A percentile compares a stretch with the other conserved stretches of the same genome.
phyloP scores from a whole-genome alignment of 2,113 vertebrate genomes.

The Actinemys pallida region DNA sequence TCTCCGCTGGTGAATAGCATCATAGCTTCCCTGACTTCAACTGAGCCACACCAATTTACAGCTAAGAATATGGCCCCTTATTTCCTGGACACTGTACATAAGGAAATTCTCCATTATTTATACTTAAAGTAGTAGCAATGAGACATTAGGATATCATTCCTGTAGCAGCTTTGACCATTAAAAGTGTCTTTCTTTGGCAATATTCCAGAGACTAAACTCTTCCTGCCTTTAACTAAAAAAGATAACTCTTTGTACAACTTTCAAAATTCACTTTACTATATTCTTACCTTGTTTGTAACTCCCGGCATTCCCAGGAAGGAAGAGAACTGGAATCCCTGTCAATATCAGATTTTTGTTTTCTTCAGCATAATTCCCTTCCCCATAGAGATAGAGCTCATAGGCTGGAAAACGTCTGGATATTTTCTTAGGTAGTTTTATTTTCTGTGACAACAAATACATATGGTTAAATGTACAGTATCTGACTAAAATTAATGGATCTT shows the following conservation, averaged over 20 bases:
- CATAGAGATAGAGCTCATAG: slow-evolving; percentile 95
- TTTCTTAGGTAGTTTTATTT: slow-evolving; percentile 90
- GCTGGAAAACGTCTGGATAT: slow-evolving; percentile 87
- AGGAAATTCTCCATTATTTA: background rate
- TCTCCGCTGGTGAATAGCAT: background rate
- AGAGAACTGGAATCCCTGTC: slow-evolving; percentile 94
- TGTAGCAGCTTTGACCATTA: background rate
- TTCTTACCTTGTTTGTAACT: slow-evolving; percentile 95
- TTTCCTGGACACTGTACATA: background rate
- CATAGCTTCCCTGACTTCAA: background rate
- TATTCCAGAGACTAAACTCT: background rate
- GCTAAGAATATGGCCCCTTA: background rate
- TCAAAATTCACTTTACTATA: background rate
- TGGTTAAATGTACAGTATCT: background rate
- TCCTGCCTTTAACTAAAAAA: background rate
- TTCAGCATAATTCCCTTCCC: slow-evolving; percentile 92
- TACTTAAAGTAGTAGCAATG: background rate
- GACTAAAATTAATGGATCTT: background rate
- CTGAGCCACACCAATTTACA: background rate
- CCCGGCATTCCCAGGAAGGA: slow-evolving; percentile 96
- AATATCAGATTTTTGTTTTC: slow-evolving; percentile 89
- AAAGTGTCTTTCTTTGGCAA: background rate
- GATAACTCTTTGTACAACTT: background rate
- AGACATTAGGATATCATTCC: background rate
- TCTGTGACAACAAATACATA: slow-evolving; percentile 77